phyloP scores from a whole-genome alignment of 2,113 vertebrate species.

The Anhinga anhinga region DNA sequence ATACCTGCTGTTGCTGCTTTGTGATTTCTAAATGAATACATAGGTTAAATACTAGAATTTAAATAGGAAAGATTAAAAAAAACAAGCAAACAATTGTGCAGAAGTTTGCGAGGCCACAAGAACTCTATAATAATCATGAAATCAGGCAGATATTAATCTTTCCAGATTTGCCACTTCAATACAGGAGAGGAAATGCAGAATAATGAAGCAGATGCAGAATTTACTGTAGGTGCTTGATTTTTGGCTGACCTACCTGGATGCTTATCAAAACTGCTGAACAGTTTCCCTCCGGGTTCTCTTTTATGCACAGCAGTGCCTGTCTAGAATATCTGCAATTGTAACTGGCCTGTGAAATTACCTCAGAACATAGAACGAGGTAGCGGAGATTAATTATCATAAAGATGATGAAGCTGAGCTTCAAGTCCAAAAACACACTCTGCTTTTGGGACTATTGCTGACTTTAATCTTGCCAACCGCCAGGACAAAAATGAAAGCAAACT shows the following conservation, averaged over 20 bases:
- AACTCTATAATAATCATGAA: constrained; percentile 73
- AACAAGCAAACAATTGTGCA: constrained; percentile 69
- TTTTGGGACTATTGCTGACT: background rate
- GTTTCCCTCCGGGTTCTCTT: background rate
- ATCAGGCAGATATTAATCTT: constrained; percentile 73
- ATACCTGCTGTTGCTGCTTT: constrained; percentile 88
- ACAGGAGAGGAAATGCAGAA: constrained; percentile 21
- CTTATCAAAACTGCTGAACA: constrained; percentile 5
- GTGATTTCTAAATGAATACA: constrained; percentile 80
- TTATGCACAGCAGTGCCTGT: background rate
- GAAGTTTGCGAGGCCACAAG: constrained; percentile 85
- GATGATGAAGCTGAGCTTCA: background rate
- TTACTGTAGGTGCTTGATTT: constrained; percentile 20
- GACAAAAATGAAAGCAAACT: constrained; percentile 1
- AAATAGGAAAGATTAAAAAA: constrained; percentile 66
- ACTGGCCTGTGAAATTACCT: constrained; percentile 7
- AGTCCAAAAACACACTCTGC: background rate
- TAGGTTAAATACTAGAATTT: constrained; percentile 73
- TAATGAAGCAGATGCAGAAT: constrained; percentile 25
- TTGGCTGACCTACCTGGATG: constrained; percentile 27
- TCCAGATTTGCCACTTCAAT: constrained; percentile 73
- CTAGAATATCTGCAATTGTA: background rate
- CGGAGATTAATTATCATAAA: background rate
- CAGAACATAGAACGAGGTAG: background rate
- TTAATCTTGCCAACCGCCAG: background rate